phyloP scores from a whole-genome alignment of 2,113 vertebrate species.

The Cichladusa arquata region DNA sequence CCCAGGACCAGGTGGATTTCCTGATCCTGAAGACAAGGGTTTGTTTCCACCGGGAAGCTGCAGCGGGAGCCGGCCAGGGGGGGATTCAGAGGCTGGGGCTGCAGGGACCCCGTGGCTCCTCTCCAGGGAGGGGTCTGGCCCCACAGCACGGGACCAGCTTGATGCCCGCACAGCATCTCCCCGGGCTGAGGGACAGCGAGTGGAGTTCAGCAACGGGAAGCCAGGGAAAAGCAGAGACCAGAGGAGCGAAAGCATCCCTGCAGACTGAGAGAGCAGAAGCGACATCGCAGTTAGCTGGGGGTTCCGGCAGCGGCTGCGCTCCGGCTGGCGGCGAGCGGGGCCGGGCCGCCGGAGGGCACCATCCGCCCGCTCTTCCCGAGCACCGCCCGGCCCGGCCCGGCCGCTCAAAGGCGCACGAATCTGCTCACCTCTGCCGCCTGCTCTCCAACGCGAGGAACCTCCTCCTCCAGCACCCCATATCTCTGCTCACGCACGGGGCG shows the following conservation, averaged over 20 bases:
- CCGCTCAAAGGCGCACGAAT: not conserved
- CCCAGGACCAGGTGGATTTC: not conserved
- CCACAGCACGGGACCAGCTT: not conserved
- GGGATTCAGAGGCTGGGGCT: not conserved
- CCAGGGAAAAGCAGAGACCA: not conserved
- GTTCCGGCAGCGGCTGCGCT: not conserved
- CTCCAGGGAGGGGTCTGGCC: not conserved
- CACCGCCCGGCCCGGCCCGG: not conserved
- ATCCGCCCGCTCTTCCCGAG: not conserved
- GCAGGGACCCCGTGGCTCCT: not conserved
- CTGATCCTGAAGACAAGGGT: not conserved
- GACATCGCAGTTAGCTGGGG: not conserved
- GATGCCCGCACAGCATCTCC: not conserved
- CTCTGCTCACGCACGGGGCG: fast-evolving
- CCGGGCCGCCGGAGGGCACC: conserved; percentile 44
- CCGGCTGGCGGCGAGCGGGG: not conserved
- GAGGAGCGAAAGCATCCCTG: not conserved
- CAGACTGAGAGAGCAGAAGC: not conserved
- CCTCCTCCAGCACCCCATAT: not conserved
- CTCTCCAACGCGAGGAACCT: not conserved
- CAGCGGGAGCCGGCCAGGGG: not conserved
- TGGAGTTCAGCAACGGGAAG: not conserved
- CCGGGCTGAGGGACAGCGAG: not conserved
- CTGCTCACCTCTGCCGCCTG: not conserved
- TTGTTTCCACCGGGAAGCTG: not conserved